Conservation (phyloP, 2,113 vertebrate species). For the Cyprinodon brontotheroides region DNA sequence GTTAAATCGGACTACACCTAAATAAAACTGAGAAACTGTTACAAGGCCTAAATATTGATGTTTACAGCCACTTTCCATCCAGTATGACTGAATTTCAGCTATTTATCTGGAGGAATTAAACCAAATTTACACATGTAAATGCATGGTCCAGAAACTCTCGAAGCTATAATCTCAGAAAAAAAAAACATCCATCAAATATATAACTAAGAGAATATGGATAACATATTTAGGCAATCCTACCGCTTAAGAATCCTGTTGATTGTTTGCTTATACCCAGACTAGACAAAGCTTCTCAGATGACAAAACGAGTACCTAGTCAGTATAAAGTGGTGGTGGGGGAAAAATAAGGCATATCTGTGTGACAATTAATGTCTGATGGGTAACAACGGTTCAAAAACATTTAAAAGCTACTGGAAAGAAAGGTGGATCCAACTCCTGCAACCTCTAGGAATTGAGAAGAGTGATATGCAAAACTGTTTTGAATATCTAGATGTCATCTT, state of each 20-base stretch:
- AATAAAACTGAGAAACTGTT: too few species aligned
- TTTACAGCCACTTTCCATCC: too few species aligned
- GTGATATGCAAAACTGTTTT: slow-evolving; percentile 24
- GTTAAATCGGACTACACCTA: too few species aligned
- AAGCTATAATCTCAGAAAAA: too few species aligned
- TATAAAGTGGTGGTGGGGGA: slow-evolving; percentile 4
- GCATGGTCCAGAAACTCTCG: too few species aligned
- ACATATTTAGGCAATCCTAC: not conserved
- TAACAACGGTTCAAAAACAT: not conserved
- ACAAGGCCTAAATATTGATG: too few species aligned
- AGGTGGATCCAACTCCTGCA: not conserved
- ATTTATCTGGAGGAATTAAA: too few species aligned
- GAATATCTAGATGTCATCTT: not conserved
- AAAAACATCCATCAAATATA: too few species aligned
- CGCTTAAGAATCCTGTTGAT: not conserved
- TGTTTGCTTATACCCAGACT: not conserved
- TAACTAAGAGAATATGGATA: not conserved
- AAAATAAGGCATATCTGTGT: slow-evolving; percentile 22
- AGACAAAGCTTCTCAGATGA: not conserved
- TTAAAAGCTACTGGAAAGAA: not conserved
- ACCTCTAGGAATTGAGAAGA: not conserved
- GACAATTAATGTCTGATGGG: not conserved
- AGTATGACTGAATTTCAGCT: too few species aligned
- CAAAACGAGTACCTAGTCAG: not conserved
- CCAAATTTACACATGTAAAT: too few species aligned